A percentile compares a stretch with the other conserved stretches of the same genome.
These are phyloP conservation scores for Sipha flava DNA, from an alignment of 1,140 invertebrate genomes.

Conservation along the genomic window DNA sequence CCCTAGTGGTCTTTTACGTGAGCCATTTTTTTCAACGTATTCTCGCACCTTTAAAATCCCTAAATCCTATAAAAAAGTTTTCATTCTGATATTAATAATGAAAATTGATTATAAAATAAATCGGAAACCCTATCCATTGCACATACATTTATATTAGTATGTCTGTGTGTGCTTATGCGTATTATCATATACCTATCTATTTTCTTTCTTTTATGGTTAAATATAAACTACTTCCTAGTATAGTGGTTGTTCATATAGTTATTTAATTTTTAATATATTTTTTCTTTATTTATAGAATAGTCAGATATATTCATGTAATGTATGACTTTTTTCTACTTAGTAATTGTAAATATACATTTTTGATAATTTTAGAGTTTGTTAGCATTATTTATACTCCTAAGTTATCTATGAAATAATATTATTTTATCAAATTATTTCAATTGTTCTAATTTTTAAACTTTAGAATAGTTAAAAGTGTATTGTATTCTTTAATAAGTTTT, in stretches of 20 bases:
- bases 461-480: neutral
- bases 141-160: neutral
- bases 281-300: too few species aligned
- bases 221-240: too few species aligned
- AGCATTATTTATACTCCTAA: too few species aligned
- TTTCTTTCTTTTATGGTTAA: neutral
- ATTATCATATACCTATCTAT: neutral
- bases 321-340: too few species aligned
- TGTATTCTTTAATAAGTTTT: neutral
- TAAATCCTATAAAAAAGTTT: conserved; percentile 23
- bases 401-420: too few species aligned
- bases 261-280: too few species aligned
- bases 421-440: too few species aligned
- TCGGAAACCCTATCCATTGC: neutral
- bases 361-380: too few species aligned
- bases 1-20: neutral
- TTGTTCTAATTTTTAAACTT: neutral
- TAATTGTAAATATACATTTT: too few species aligned
- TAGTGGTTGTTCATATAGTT: too few species aligned
- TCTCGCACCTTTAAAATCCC: neutral
- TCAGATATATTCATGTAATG: too few species aligned
- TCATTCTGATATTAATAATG: conserved; percentile 22
- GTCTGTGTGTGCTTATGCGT: neutral
- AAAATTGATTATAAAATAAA: conserved; percentile 24
- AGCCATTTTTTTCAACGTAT: neutral